phyloP scores from a whole-genome alignment of 2,113 vertebrate genomes.

The Xenopus borealis region DNA sequence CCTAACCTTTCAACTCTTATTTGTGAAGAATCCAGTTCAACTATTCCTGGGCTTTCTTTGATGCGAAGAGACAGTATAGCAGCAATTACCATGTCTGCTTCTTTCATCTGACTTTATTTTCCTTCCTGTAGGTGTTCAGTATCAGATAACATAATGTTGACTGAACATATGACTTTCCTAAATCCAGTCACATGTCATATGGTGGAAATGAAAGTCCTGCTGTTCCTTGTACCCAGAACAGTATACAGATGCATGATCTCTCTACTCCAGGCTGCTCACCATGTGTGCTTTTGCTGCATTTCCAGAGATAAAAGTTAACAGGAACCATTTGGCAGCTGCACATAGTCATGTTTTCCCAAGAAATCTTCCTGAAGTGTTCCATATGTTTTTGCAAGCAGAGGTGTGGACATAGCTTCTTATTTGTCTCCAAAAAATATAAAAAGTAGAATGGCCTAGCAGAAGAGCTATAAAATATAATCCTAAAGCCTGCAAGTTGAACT shows the following conservation, averaged over 20 bases:
- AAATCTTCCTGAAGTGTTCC: slow-evolving; percentile 7
- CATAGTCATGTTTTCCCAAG: slow-evolving; percentile 16
- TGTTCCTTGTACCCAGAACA: not conserved
- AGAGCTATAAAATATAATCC: no score
- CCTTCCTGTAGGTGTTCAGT: not conserved
- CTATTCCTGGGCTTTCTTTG: no score
- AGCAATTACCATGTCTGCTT: not conserved
- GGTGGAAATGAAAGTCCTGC: slow-evolving; percentile 1
- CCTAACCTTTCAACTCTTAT: no score
- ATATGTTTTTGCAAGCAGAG: slow-evolving; percentile 4
- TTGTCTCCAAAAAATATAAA: no score
- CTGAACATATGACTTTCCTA: not conserved
- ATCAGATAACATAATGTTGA: not conserved
- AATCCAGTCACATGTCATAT: not conserved
- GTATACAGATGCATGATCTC: not conserved
- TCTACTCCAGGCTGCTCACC: not conserved
- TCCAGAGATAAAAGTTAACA: slow-evolving; percentile 15
- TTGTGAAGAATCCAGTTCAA: no score
- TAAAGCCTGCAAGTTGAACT: no score
- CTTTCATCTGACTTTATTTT: not conserved
- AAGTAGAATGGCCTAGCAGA: no score
- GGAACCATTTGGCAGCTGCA: slow-evolving; percentile 13
- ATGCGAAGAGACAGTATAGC: no score
- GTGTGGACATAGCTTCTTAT: not conserved
- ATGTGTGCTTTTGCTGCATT: not conserved